Conservation (phyloP, 1,140 invertebrate species). For the Drosophila mayri region DNA sequence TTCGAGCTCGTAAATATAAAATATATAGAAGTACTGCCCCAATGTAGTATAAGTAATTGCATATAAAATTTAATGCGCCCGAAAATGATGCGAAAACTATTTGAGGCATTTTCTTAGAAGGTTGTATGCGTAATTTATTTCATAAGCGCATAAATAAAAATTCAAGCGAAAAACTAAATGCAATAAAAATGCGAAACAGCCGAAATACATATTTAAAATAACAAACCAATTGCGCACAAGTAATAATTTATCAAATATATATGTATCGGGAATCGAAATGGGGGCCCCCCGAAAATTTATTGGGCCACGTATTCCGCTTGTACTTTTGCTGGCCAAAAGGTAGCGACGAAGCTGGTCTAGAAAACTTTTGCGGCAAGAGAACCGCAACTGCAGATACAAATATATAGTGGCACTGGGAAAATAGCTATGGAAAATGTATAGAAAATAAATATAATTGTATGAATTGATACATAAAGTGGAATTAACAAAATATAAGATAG, state of each 20-base stretch:
- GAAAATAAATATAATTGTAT: not conserved
- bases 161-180: constrained; percentile 71
- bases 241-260: constrained; percentile 79
- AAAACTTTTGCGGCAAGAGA: constrained; percentile 63
- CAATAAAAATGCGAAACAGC: constrained; percentile 72
- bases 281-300: constrained; percentile 58
- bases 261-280: constrained; percentile 50
- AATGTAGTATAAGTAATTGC: constrained; percentile 55
- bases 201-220: constrained; percentile 60
- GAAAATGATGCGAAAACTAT: constrained; percentile 81
- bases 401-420: constrained; percentile 5
- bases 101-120: constrained; percentile 56
- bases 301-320: constrained; percentile 74
- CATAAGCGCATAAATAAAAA: constrained; percentile 76
- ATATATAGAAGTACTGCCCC: constrained; percentile 68
- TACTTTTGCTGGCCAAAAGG: constrained; percentile 66
- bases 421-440: not conserved
- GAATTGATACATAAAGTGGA: not conserved
- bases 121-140: constrained; percentile 76
- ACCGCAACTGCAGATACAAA: constrained; percentile 37
- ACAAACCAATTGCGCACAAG: constrained; percentile 77
- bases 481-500: not conserved
- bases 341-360: constrained; percentile 58
- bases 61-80: constrained; percentile 80
- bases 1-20: constrained; percentile 77